Evolutionary conservation across 2,113 vertebrate species (phyloP), one percentile per base, ranked within the genome.

Genomic region (Gallinago paraguaiae): DNA sequence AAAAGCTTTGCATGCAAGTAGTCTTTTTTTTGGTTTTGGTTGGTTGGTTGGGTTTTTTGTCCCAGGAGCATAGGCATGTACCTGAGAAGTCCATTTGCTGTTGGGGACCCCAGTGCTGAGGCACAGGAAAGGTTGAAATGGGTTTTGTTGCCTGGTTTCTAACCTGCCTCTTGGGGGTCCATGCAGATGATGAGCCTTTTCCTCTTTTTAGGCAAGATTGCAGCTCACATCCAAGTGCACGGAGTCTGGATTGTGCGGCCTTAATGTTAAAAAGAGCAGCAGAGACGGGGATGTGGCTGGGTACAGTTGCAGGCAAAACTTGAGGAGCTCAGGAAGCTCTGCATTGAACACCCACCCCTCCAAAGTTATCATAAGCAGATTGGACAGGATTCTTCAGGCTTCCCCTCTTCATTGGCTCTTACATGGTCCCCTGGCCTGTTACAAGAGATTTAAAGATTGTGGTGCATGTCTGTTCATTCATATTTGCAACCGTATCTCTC

Each of bases 1-100:
- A 95, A 96, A 94, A 82, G 39, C 41, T 86, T 78, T 85, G 76
- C 63, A 90, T 91, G 33, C 51, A 93, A 88, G 74, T 94, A 91
- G 79, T 95, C 61, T 80, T 56, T 68, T 92, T 88, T 95, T 81
- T 39, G 39, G 5, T 39, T 39, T 80, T 95, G 78, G 51, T 43
- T 43, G 14, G 6, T 43, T 43, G 13, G 41, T 43, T 43, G 13
- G 14, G 6, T 51, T 76, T 93, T 81, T 88, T n/a, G 27, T 84
- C 31, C 57, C 48, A 61, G 17, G 31, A 30, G 30, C 1, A 3
- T 10, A 45, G 63, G 39, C 19, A 2, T 24, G 30, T 86, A 24
- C 22, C 30, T 81, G 27, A 86, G 63, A 72, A 65, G 48, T 33
- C 33, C 15, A 5, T 54, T 76, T 89, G 53, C 35, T 92, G 9